Evolutionary conservation across 2,888 invertebrate species (phyloP), one percentile per base, ranked within the genome.

Genomic region (Drosophila mettleri): DNA sequence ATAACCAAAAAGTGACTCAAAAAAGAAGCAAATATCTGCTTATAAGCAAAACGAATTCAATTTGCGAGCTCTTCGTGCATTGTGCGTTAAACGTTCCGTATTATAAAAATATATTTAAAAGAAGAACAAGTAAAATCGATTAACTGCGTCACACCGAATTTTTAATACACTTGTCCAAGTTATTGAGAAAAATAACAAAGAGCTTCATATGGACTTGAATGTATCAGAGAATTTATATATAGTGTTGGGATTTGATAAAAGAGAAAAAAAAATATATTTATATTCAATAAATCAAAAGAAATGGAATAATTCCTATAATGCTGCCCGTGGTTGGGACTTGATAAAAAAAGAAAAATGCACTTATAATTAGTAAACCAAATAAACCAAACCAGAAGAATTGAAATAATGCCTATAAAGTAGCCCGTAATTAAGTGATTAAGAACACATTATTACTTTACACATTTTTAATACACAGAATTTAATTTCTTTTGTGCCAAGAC

Each of bases 71-170:
- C 52, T 64, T 45, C 20, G 45, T 45, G 22, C 58, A 38, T 68
- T 60, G 18, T 57, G 59, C 24, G 59, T 59, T 74, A 75, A 74
- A 71, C 60, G 67, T 62, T 67, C 55, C 46, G 55, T 61, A 51
- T 46, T 51, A 62, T 54, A 67, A 67, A 67, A 67, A 71, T 75
- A 75, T 58, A 58, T 63, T 18, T 16, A 18, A 29, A 22, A 60
- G 16, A 41, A 12, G 41, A 46, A 45, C 6, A n/a, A 20, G 33
- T 10, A 5, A 31, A 53, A 34, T 20, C 38, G 31, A 18, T 16
- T 9, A 24, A 38, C 14, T 54, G 52, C 48, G 14, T 4, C 29
- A 6, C 20, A n/a, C n/a, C 41, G 34, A 51, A 14, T 2, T 29
- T 24, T n/a, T 1, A n/a, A 51, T 43, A 18, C 60, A 4, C 60